Evolutionary conservation across 2,888 invertebrate species (phyloP), one percentile per base, ranked within the genome.

Genomic region (Venusia cambrica): DNA sequence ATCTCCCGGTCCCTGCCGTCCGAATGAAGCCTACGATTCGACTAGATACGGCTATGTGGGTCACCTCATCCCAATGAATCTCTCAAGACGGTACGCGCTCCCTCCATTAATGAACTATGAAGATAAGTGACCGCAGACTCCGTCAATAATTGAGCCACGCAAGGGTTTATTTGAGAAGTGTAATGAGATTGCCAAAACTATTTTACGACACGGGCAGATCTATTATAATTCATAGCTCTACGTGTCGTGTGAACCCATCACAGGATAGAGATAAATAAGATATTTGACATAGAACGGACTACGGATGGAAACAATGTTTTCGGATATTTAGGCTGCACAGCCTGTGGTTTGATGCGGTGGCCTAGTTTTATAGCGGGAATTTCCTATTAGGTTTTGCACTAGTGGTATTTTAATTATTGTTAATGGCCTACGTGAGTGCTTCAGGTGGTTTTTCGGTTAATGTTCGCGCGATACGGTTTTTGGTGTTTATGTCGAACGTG

Each of bases 131-230:
- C 69, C 67, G 50, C 53, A 51, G 51, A 39, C 42, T 57, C 54
- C 50, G 51, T 66, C 60, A 59, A 62, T 68, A 64, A 63, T 64
- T 62, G 54, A 63, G 62, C 54, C 54, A 57, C 50, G 54, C 58
- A 51, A 57, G 57, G 60, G 63, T 58, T 63, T 49, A 59, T 57
- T 57, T 51, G 38, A 39, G 53, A 44, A 48, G 46, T 45, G 39
- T 62, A 57, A 62, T 57, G 59, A 62, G 53, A 55, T 54, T 50
- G 57, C 50, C 39, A 29, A 50, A 54, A 54, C 49, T 60, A 62
- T 57, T 63, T 61, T 48, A 58, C 48, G 49, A 51, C 49, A 48
- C 43, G 35, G 36, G 38, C 31, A 38, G 19, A 39, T 48, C 48
- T 51, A 38, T 38, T 44, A 50, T 43, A 48, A 46, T 46, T 43